A percentile compares a stretch with the other conserved stretches of the same genome.
Conservation (phyloP, 64 coral and sea anemone genomes). For the Trachythela sp. region DNA sequence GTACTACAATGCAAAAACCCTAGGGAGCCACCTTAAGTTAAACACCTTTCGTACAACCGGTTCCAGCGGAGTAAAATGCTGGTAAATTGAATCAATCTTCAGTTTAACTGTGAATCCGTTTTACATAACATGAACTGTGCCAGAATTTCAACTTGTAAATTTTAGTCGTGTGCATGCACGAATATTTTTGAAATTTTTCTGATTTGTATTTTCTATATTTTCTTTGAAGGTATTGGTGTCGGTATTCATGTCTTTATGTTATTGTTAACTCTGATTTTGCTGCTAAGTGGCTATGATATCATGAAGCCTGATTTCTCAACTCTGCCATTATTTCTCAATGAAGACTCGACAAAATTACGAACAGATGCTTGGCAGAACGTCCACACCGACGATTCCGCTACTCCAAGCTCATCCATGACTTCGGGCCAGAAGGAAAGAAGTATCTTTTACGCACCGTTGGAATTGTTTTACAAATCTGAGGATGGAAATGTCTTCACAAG, state of each 20-base stretch:
- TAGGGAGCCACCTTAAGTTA: no score
- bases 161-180: no score
- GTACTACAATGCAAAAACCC: no score
- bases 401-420: slow-evolving; percentile 60
- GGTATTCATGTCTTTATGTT: slow-evolving; percentile 37
- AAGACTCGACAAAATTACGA: slow-evolving; percentile 75
- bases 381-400: slow-evolving; percentile 61
- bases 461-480: slow-evolving; percentile 75
- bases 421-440: slow-evolving; percentile 65
- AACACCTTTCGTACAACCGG: no score
- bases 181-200: not conserved
- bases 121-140: no score
- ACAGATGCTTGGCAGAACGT: slow-evolving; percentile 90
- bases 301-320: slow-evolving; percentile 83
- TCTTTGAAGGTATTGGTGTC: slow-evolving; percentile 33
- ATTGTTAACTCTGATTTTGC: slow-evolving; percentile 23
- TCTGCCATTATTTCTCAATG: slow-evolving; percentile 77
- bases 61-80: no score
- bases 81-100: no score
- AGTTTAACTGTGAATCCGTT: no score
- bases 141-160: no score
- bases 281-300: slow-evolving; percentile 69
- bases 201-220: not conserved
- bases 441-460: slow-evolving; percentile 55
- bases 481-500: slow-evolving; percentile 73